Percentiles rank a stretch among this genome's conserved stretches.
These are phyloP conservation scores for Sussaba pulchella DNA, from an alignment of 2,888 invertebrate species.

Conservation along the genomic window DNA sequence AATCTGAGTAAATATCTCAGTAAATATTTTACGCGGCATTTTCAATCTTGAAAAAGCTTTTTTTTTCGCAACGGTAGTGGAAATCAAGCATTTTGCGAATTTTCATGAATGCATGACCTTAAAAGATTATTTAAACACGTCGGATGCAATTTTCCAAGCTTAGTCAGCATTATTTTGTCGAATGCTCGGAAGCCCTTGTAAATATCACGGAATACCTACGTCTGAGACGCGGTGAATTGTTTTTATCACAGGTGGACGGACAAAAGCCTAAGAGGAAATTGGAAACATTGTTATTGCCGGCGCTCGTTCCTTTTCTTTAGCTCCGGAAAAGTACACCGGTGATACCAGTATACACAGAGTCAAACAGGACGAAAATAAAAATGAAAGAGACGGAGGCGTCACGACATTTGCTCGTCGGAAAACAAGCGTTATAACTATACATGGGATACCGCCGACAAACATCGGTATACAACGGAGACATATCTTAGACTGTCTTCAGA, in stretches of 20 bases:
- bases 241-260: background rate
- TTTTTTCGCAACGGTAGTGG: background rate
- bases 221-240: background rate
- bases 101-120: background rate
- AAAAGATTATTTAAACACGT: background rate
- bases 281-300: conserved; percentile 2
- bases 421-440: conserved; percentile 3
- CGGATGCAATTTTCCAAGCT: background rate
- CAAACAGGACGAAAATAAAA: conserved; percentile 16
- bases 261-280: conserved; percentile 1
- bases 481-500: conserved; percentile 17
- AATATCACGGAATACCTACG: background rate
- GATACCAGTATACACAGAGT: conserved; percentile 5
- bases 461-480: conserved; percentile 9
- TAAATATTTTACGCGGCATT: background rate
- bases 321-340: background rate
- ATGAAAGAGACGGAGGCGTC: conserved; percentile 19
- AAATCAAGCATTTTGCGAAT: background rate
- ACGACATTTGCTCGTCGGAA: conserved; percentile 13
- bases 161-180: background rate
- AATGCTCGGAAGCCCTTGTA: background rate
- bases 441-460: conserved; percentile 11
- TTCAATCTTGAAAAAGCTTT: background rate
- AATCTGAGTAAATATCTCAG: too few species aligned
- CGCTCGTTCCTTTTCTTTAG: background rate